phyloP scores from a whole-genome alignment of 2,113 vertebrate genomes.

The Oreochromis niloticus region DNA sequence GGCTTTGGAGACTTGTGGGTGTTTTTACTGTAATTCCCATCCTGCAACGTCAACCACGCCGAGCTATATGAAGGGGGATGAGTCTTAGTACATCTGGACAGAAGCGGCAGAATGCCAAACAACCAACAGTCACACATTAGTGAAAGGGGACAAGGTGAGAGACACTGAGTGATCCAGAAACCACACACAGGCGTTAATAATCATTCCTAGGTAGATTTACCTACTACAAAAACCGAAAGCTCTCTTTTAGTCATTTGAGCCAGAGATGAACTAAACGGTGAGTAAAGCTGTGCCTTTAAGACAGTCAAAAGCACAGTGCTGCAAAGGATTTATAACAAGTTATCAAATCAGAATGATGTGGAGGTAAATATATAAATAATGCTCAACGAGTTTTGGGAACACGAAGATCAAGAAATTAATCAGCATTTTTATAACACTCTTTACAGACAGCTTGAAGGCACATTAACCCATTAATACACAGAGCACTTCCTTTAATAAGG shows the following conservation, averaged over 20 bases:
- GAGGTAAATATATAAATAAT: background rate
- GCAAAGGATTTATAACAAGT: background rate
- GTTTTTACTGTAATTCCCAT: background rate
- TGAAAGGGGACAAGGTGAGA: background rate
- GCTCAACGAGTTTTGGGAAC: background rate
- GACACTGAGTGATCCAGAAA: background rate
- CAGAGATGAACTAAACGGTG: rapidly evolving
- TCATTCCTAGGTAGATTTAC: background rate
- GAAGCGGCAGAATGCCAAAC: background rate
- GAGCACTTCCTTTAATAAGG: background rate
- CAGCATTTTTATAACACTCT: background rate
- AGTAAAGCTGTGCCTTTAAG: background rate
- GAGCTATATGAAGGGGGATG: background rate
- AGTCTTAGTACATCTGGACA: background rate
- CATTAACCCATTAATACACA: background rate
- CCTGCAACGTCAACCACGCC: background rate
- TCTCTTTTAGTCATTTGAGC: background rate
- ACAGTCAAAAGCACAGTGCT: background rate
- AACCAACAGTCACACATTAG: background rate
- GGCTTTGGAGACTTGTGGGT: background rate
- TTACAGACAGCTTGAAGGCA: background rate
- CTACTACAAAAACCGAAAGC: background rate
- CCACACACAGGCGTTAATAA: background rate
- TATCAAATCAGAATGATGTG: background rate
- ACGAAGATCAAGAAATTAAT: background rate